A percentile compares a stretch with the other conserved stretches of the same genome.
phyloP scores from a whole-genome alignment of 2,797 vertebrate genomes.

The Lithobates pipiens region DNA sequence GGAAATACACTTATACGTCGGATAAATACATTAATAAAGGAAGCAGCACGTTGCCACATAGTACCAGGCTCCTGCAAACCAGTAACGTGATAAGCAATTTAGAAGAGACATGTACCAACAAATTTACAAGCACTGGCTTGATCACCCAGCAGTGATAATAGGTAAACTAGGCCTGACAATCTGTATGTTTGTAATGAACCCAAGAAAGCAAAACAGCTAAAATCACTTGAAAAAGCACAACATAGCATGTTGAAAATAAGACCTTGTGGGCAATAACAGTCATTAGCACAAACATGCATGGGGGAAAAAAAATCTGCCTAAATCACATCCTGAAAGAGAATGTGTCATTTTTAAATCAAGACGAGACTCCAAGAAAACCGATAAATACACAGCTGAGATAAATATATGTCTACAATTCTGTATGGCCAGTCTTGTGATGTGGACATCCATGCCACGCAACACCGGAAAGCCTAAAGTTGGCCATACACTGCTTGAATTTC shows the following conservation, averaged over 20 bases:
- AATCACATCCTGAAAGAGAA: too few relatives aligned
- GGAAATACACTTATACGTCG: neutral
- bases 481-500: too few relatives aligned
- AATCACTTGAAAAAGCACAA: neutral
- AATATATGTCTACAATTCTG: too few relatives aligned
- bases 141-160: slow-evolving; percentile 13
- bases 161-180: slow-evolving; percentile 21
- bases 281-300: too few relatives aligned
- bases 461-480: too few relatives aligned
- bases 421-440: too few relatives aligned
- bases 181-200: neutral
- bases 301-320: too few relatives aligned
- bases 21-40: slow-evolving; percentile 7
- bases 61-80: neutral
- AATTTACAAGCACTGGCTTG: slow-evolving; percentile 5
- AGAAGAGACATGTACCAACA: neutral
- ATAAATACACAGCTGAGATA: too few relatives aligned
- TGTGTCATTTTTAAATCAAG: too few relatives aligned
- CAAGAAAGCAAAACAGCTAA: neutral
- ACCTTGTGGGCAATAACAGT: neutral
- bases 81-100: neutral
- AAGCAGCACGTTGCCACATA: slow-evolving; percentile 19
- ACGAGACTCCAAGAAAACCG: too few relatives aligned
- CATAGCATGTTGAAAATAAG: neutral
- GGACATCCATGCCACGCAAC: too few relatives aligned